A percentile compares a stretch with the other conserved stretches of the same genome.
Conservation (phyloP, 2,113 vertebrate species). For the Podarcis muralis region DNA sequence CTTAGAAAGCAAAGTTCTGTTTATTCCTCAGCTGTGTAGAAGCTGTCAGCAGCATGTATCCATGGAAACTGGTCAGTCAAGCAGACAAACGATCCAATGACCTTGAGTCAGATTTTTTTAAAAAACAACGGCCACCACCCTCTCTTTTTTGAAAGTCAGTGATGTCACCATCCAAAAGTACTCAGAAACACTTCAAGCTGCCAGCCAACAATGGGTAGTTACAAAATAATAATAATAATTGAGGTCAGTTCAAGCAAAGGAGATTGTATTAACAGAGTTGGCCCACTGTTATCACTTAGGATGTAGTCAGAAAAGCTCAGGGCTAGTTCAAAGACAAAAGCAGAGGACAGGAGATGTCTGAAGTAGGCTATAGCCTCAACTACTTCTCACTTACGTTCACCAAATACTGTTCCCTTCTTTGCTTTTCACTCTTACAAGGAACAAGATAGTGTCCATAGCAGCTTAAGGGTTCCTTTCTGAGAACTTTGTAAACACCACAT, state of each 20-base stretch:
- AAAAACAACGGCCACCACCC: neutral
- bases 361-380: neutral
- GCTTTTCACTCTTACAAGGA: neutral
- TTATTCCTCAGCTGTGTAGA: conserved; percentile 14
- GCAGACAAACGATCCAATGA: conserved; percentile 23
- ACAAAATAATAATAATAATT: neutral
- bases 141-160: neutral
- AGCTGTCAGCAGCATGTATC: conserved; percentile 20
- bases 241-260: neutral
- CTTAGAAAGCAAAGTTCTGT: conserved; percentile 12
- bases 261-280: neutral
- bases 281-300: neutral
- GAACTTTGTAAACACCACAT: neutral
- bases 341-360: neutral
- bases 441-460: neutral
- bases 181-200: neutral
- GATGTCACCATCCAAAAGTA: neutral
- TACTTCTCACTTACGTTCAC: neutral
- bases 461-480: neutral
- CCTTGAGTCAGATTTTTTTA: conserved; percentile 16
- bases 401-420: neutral
- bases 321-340: neutral
- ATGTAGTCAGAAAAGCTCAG: neutral
- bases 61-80: conserved; percentile 30
- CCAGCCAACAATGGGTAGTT: neutral